These are phyloP conservation scores for Lepidonotus clava DNA, from an alignment of 2,888 invertebrate genomes.

Conservation along the genomic window DNA sequence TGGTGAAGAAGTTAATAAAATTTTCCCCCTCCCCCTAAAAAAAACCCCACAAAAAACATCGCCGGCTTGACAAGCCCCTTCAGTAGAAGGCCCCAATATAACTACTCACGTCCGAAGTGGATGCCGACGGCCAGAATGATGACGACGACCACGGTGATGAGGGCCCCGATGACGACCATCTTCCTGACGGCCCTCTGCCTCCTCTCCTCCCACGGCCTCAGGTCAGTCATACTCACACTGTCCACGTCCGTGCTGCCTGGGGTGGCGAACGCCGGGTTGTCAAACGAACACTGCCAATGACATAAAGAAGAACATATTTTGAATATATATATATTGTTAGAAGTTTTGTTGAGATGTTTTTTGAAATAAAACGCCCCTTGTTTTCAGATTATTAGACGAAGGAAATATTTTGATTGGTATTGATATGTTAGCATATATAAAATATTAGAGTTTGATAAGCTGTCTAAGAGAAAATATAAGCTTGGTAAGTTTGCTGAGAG, in stretches of 20 bases:
- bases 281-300: conserved; percentile 31
- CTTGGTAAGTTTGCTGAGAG: too few species aligned
- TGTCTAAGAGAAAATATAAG: too few species aligned
- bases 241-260: conserved; percentile 14
- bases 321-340: not conserved
- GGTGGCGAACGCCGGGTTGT: conserved; percentile 45
- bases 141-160: not conserved
- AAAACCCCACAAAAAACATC: too few species aligned
- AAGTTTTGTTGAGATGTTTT: not conserved
- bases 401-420: too few species aligned
- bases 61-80: too few species aligned
- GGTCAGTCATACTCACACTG: conserved; percentile 31
- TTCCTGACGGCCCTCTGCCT: conserved; percentile 17
- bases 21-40: too few species aligned
- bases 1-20: too few species aligned
- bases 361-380: not conserved
- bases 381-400: too few species aligned
- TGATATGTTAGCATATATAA: too few species aligned
- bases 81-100: not conserved
- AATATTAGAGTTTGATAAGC: too few species aligned
- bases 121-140: not conserved
- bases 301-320: not conserved
- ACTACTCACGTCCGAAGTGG: conserved; percentile 14
- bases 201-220: conserved; percentile 29
- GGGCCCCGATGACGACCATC: not conserved